A percentile compares a stretch with the other conserved stretches of the same genome.
phyloP scores from a whole-genome alignment of 2,888 invertebrate species.

The Diloba caeruleocephala region DNA sequence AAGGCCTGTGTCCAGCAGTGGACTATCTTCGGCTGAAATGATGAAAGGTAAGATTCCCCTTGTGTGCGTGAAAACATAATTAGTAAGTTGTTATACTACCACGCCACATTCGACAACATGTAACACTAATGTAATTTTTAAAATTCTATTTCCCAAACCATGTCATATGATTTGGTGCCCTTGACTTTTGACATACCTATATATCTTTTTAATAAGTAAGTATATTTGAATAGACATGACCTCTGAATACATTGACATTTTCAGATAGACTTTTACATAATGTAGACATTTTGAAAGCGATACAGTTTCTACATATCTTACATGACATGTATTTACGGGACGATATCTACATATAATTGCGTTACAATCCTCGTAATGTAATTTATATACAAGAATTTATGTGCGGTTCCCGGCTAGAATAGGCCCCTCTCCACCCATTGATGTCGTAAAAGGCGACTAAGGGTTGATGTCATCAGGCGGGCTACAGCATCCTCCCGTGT shows the following conservation, averaged over 20 bases:
- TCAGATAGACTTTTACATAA: constrained; percentile 58
- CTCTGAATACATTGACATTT: constrained; percentile 76
- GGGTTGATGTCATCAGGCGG: no score
- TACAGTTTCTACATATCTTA: constrained; percentile 51
- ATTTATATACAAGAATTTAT: no score
- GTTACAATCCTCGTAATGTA: not conserved
- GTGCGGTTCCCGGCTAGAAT: no score
- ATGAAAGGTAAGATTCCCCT: no score
- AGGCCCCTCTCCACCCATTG: no score
- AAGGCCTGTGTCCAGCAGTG: no score
- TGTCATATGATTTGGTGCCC: constrained; percentile 54
- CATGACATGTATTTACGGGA: constrained; percentile 9
- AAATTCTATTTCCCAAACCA: constrained; percentile 42
- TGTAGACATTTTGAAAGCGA: constrained; percentile 61
- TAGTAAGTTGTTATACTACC: no score
- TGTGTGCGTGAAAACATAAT: no score
- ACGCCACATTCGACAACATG: not conserved
- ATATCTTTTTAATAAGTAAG: constrained; percentile 54
- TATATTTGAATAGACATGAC: constrained; percentile 62
- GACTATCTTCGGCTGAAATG: no score
- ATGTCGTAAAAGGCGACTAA: no score
- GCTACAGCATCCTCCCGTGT: no score
- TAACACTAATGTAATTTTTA: constrained; percentile 18
- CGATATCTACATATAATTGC: constrained; percentile 8
- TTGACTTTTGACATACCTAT: constrained; percentile 72